phyloP scores from a whole-genome alignment of 2,113 vertebrate genomes.

The Cariama cristata region DNA sequence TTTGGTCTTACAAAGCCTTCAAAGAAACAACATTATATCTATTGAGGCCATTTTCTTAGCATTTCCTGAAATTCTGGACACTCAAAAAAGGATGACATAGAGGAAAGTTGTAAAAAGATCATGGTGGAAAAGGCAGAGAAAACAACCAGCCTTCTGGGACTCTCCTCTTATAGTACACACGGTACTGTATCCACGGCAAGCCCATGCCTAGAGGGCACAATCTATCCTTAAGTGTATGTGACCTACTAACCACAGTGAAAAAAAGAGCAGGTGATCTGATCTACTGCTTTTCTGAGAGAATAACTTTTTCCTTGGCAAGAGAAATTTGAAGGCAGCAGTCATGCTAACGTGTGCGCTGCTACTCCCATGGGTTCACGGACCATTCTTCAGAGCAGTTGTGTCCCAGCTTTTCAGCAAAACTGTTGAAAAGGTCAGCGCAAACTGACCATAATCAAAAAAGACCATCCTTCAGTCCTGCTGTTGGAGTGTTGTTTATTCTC shows the following conservation, averaged over 20 bases:
- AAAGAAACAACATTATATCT: background rate
- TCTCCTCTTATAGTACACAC: background rate
- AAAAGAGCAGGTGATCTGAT: constrained; percentile 36
- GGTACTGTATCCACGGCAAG: background rate
- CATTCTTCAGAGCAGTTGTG: background rate
- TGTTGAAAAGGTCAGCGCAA: background rate
- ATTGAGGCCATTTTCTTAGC: background rate
- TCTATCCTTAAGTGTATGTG: constrained; percentile 13
- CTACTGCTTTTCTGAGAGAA: background rate
- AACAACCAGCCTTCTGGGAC: background rate
- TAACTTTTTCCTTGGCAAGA: background rate
- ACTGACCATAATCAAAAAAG: background rate
- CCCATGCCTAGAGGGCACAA: background rate
- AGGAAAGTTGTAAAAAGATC: background rate
- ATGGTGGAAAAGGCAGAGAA: background rate
- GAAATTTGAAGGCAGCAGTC: background rate
- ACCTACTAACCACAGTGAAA: constrained; percentile 18
- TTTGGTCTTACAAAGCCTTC: background rate
- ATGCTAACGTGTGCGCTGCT: background rate
- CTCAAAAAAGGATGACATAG: background rate
- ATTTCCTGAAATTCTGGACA: background rate
- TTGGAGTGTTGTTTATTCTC: background rate
- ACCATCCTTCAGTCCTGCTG: background rate
- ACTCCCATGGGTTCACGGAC: background rate
- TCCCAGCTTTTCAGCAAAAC: background rate